Base-by-base conservation (phyloP, 2,888 invertebrate species). In the Ophioninae sp. region DNA sequence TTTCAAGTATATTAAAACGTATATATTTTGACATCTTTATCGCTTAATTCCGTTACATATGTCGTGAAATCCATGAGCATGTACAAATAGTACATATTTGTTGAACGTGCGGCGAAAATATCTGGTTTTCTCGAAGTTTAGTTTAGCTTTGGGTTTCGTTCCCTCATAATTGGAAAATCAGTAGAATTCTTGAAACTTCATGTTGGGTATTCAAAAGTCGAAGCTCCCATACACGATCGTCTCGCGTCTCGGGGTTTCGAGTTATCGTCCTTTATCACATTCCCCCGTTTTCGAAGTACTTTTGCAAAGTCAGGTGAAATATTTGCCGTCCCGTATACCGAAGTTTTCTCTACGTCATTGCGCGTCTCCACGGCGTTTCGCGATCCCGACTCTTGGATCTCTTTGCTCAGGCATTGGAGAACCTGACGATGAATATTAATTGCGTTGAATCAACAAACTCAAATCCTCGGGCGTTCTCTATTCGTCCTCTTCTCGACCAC, bases 381-480 rank as follows among this genome's bases (percentile, higher is more conserved):
- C n/a, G 50, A 50, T 6, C 17, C 13, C 50, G 62, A 77, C 73
- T 83, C 73, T 44, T 41, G 64, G 73, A 13, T 21, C 74, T 56
- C 67, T 70, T 69, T 78, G 78, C 50, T 64, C 72, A 61, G 6
- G 59, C 78, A 79, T 67, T 76, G 65, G 76, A 76, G 84, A 61
- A 30, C 73, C 72, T 56, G 78, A 81, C 81, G 84, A 81, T 84
- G 81, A 84, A 84, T 84, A 84, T 84, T 84, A 84, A 84, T 84
- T 84, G 79, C 84, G 84, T 79, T 81, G 81, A 81, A 84, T 84
- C 84, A 84, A 84, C 84, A 84, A 81, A 84, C 84, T 72, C 72
- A 62, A 84, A 84, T 84, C 84, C 79, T 67, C 79, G 67, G 77
- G 84, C 84, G 41, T 79, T 76, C 57, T 57, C 67, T 39, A 64